A percentile compares a stretch with the other conserved stretches of the same genome.
Evolutionary conservation across 2,888 invertebrate genomes (phyloP).

Genomic region (Drosophila prolongata): DNA sequence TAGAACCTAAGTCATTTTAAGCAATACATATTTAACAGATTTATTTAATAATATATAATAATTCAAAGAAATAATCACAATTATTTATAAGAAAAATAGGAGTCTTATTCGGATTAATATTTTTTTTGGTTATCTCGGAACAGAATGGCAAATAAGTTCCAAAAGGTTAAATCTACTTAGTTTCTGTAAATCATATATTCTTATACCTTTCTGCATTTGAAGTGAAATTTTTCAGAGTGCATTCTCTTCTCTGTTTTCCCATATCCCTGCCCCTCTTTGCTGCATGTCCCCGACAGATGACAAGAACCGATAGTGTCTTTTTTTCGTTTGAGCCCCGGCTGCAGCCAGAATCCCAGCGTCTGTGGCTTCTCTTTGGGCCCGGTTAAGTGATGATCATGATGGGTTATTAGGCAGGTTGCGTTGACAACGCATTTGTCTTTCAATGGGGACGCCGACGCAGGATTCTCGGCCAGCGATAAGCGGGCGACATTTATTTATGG

Average conservation of each 20-base stretch:
- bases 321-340: conserved; percentile 45
- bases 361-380: conserved; percentile 36
- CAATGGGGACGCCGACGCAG: conserved; percentile 67
- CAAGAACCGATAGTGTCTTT: conserved; percentile 74
- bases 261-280: conserved; percentile 37
- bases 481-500: conserved; percentile 76
- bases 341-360: conserved; percentile 25
- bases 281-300: conserved; percentile 77
- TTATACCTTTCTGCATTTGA: too few species aligned
- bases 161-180: too few species aligned
- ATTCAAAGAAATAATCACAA: too few species aligned
- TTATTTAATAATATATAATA: too few species aligned
- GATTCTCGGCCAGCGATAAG: conserved; percentile 62
- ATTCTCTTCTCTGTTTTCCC: conserved; percentile 3
- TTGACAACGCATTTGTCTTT: conserved; percentile 79
- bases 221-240: conserved; percentile 7
- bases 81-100: too few species aligned
- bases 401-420: conserved; percentile 79
- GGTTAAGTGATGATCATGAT: conserved; percentile 78
- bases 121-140: too few species aligned
- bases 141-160: too few species aligned
- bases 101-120: too few species aligned
- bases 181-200: too few species aligned
- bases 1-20: too few species aligned
- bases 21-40: too few species aligned